phyloP scores from a whole-genome alignment of 2,113 vertebrate species.

The Indicator indicator region DNA sequence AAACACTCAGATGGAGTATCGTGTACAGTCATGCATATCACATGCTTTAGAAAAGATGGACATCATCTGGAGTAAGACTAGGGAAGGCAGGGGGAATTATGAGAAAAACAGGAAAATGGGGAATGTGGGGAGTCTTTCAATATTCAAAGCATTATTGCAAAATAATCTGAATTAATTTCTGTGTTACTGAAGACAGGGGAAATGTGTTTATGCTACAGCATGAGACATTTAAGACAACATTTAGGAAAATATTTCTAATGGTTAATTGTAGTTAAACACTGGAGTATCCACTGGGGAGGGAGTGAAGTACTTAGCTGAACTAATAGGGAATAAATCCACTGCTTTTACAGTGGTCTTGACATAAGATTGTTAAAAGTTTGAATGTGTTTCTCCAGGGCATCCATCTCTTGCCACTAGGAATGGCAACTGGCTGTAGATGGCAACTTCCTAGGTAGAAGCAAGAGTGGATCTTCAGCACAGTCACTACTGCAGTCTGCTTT shows the following conservation, averaged over 20 bases:
- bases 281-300: not conserved
- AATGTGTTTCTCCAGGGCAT: not conserved
- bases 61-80: not conserved
- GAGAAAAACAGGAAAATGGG: not conserved
- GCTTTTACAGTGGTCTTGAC: not conserved
- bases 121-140: not conserved
- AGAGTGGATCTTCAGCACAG: not conserved
- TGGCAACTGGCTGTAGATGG: not conserved
- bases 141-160: not conserved
- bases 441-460: not conserved
- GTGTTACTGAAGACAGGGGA: not conserved
- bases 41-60: not conserved
- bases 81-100: not conserved
- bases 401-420: not conserved
- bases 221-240: not conserved
- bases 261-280: not conserved
- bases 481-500: not conserved
- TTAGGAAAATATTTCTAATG: not conserved
- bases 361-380: not conserved
- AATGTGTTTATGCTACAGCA: not conserved
- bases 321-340: not conserved
- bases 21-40: not conserved
- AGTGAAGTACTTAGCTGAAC: not conserved
- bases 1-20: not conserved
- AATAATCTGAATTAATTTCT: not conserved